phyloP scores from a whole-genome alignment of 2,113 vertebrate genomes.

The Siphamia tubifer region DNA sequence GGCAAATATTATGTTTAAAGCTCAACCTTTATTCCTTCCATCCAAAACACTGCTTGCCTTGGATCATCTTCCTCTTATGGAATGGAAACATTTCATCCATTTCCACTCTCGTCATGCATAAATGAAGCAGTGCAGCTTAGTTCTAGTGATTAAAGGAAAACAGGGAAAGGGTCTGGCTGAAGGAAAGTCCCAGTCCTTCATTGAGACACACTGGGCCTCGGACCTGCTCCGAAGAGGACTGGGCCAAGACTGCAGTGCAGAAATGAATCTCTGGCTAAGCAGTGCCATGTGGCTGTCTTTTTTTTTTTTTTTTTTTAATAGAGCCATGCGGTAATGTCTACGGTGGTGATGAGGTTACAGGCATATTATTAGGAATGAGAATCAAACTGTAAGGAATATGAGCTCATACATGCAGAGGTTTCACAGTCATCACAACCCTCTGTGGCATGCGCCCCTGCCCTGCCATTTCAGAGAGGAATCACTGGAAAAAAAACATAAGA shows the following conservation, averaged over 20 bases:
- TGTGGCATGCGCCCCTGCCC: conserved; percentile 60
- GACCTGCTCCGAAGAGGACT: conserved; percentile 36
- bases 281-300: conserved; percentile 16
- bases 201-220: conserved; percentile 43
- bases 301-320: neutral
- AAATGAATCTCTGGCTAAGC: conserved; percentile 42
- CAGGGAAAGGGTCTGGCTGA: conserved; percentile 46
- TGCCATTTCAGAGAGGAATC: conserved; percentile 26
- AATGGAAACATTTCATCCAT: conserved; percentile 67
- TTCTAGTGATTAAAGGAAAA: conserved; percentile 57
- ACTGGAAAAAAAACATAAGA: conserved; percentile 7
- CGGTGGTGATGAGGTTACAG: conserved; percentile 56
- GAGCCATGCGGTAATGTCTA: conserved; percentile 64
- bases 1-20: conserved; percentile 39
- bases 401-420: conserved; percentile 66
- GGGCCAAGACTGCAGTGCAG: conserved; percentile 60
- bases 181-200: conserved; percentile 42
- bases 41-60: conserved; percentile 48
- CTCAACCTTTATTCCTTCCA: conserved; percentile 8
- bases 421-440: conserved; percentile 64
- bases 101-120: conserved; percentile 63
- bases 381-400: conserved; percentile 38
- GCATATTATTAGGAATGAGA: conserved; percentile 33
- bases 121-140: conserved; percentile 68
- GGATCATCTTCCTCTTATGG: conserved; percentile 67